Evolutionary conservation across 2,888 invertebrate species (phyloP).

Genomic region (Calameuta pallipes): DNA sequence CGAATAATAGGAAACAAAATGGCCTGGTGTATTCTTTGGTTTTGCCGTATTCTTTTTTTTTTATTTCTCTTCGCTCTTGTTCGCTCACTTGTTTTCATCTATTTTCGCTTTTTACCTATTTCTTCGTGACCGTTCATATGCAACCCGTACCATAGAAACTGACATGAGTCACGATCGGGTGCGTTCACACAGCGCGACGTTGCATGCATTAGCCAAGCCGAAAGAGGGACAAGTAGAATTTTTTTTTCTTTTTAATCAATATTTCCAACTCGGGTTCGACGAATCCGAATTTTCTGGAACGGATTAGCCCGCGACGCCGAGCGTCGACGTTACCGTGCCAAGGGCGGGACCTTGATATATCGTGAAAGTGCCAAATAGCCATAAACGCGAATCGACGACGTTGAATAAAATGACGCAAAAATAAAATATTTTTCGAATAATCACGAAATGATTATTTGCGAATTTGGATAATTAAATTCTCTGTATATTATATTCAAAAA

Average conservation of each 20-base stretch:
- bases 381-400: no score
- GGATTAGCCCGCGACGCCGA: background rate
- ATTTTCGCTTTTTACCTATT: background rate
- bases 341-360: background rate
- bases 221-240: background rate
- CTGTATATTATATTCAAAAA: background rate
- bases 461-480: constrained; percentile 26
- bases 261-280: background rate
- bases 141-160: background rate
- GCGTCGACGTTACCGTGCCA: background rate
- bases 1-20: background rate
- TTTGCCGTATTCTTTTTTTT: background rate
- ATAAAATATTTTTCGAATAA: no score
- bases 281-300: constrained; percentile 7
- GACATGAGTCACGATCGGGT: background rate
- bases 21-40: background rate
- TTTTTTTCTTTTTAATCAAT: background rate
- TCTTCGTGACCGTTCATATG: background rate
- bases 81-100: background rate
- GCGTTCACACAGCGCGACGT: background rate
- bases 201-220: background rate
- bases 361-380: background rate
- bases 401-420: no score
- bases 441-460: background rate
- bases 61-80: background rate